A percentile compares a stretch with the other conserved stretches of the same genome.
phyloP scores from a whole-genome alignment of 2,113 vertebrate species.

The Myanophis thanlyinensis region DNA sequence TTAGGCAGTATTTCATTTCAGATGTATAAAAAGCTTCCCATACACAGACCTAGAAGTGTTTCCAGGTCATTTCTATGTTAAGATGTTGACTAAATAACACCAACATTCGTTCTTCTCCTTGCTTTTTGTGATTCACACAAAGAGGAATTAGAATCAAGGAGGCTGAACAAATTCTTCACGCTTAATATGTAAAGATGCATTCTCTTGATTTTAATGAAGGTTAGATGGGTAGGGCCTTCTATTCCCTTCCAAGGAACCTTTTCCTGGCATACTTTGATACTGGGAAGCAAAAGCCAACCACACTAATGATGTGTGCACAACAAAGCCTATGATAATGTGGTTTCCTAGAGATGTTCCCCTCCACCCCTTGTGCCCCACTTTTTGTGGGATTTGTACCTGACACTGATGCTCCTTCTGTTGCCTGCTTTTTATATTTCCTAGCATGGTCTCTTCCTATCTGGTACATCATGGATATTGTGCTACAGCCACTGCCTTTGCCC shows the following conservation, averaged over 20 bases:
- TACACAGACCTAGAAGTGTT: not conserved
- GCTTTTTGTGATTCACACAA: not conserved
- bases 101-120: not conserved
- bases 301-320: too few relatives aligned
- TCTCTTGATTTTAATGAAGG: not conserved
- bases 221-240: not conserved
- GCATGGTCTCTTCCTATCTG: conserved; percentile 97
- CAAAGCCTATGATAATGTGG: not conserved
- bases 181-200: not conserved
- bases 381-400: not conserved
- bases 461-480: conserved; percentile 98
- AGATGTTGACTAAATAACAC: not conserved
- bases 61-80: not conserved
- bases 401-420: not conserved
- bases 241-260: not conserved
- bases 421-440: conserved; percentile 57
- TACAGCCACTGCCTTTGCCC: conserved; percentile 94
- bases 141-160: not conserved
- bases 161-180: not conserved
- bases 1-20: not conserved
- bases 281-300: not conserved
- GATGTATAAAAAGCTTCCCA: not conserved
- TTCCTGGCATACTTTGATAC: not conserved
- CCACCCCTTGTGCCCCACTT: too few relatives aligned
- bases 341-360: not conserved